A percentile compares a stretch with the other conserved stretches of the same genome.
Evolutionary conservation across 2,113 vertebrate species (phyloP).

Genomic region (Calypte anna): DNA sequence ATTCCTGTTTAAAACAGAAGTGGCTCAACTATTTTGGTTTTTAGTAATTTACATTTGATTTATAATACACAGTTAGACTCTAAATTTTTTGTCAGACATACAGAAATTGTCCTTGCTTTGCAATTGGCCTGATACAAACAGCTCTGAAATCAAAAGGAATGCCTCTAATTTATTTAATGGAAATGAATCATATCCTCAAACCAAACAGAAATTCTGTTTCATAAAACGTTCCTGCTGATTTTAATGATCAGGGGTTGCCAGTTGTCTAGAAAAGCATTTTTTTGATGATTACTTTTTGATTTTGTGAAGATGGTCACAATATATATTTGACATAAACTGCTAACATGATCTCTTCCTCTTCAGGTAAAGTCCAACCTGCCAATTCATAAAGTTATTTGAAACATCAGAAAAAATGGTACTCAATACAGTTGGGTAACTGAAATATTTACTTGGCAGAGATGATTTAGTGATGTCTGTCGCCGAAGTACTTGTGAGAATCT

Average conservation of each 20-base stretch:
- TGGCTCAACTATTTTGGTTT: not conserved
- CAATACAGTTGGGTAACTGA: not conserved
- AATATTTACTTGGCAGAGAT: constrained; percentile 93
- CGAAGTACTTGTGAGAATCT: constrained; percentile 98
- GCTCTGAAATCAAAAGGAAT: not conserved
- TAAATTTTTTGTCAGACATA: not conserved
- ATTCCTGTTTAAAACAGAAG: not conserved
- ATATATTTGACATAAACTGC: not conserved
- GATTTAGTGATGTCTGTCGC: constrained; percentile 96
- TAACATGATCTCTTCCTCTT: not conserved
- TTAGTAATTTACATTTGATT: not conserved
- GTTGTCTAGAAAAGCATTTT: not conserved
- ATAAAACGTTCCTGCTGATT: not conserved
- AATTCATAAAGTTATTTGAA: not conserved
- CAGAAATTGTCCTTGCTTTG: not conserved
- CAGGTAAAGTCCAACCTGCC: not conserved
- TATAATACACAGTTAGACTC: not conserved
- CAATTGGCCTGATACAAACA: not conserved
- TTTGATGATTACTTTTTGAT: not conserved
- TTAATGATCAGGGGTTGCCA: not conserved
- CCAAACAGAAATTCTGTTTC: not conserved
- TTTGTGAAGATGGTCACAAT: not conserved
- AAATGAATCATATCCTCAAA: not conserved
- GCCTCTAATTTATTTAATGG: not conserved
- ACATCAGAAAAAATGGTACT: not conserved